Evolutionary conservation across 1,140 invertebrate species (phyloP), one percentile per base, ranked within the genome.

Genomic region (Diorhabda elongata): DNA sequence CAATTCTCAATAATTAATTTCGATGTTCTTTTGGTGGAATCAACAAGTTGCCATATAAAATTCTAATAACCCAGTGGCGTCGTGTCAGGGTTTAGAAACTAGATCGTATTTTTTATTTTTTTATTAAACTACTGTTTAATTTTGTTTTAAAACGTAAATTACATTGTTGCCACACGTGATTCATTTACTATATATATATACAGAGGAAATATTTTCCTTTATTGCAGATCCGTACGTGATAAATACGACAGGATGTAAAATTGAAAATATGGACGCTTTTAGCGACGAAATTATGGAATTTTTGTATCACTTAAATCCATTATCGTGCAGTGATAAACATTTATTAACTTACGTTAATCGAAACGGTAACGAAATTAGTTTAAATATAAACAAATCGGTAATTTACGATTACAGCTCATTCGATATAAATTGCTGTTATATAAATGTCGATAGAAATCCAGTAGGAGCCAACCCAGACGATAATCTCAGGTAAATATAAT

Each of bases 201-300:
- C 1, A 26, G 26, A 26, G 26, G 26, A 52, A 52, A 52, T 52
- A 6, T 52, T 52, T 52, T 52, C 2, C 26, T 59, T 67, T 59
- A 42, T 44, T 57, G 64, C 3, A 58, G 26, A 44, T 42, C 58
- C 68, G 8, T 90, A 86, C 75, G 78, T 91, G 47, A 86, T 92
- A 2, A 88, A 87, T 81, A 90, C 85, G 73, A 80, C 87, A 3
- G 84, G 83, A 62, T 92, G 91, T 73, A 83, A 85, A 68, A 90
- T 93, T 74, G 85, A 87, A 3, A 85, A 89, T 58, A 81, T 90
- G 58, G 84, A 91, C 77, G 89, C 90, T 0, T 84, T 87, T 72
- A 87, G 90, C 69, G 79, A 83, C 5, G 87, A 88, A 41, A 87
- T 91, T 11, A 82, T 81, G 67, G 77, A 82, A 41, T 84, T 87